Evolutionary conservation across 2,888 invertebrate genomes (phyloP), one percentile per base, ranked within the genome.

Genomic region (Nezara viridula): DNA sequence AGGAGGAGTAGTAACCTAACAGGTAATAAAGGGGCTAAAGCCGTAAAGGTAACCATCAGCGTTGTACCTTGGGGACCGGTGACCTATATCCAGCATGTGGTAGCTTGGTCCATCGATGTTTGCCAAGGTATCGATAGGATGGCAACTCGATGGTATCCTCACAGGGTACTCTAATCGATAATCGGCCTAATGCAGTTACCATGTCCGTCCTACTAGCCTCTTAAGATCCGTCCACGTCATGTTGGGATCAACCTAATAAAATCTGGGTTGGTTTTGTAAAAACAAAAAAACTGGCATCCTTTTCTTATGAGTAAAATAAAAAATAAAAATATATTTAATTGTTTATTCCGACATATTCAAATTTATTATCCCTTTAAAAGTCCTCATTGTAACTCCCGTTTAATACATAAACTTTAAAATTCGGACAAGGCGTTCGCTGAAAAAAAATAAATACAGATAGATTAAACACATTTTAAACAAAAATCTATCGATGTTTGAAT

Each of bases 111-210:
- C 44, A 81, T 47, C 66, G 19, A 37, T 81, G 81, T 81, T 81
- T 81, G 81, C 81, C 40, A 44, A 81, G n/a, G 10, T 44, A 81
- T 81, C 44, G 44, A 81, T 81, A n/a, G 24, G n/a, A 47, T 44
- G n/a, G 12, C 9, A 5, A 24, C 44, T 44, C 14, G 77, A 81
- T 44, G 44, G n/a, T 12, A 21, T 60, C 27, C 77, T 77, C 19
- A 77, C 77, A 60, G 27, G 40, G 40, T 24, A 6, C 44, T 7
- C 81, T 81, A 44, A 81, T 81, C 81, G 81, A 81, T 40, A 81
- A 81, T 81, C 44, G 44, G n/a, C 44, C 81, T 81, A 81, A 81
- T 81, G 81, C 81, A 81, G 81, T 81, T 81, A 44, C 81, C 81
- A 40, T 81, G 44, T 81, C 81, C 81, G 40, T n/a, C 81, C 21